phyloP scores from a whole-genome alignment of 2,797 vertebrate species.

The Helarctos malayanus region DNA sequence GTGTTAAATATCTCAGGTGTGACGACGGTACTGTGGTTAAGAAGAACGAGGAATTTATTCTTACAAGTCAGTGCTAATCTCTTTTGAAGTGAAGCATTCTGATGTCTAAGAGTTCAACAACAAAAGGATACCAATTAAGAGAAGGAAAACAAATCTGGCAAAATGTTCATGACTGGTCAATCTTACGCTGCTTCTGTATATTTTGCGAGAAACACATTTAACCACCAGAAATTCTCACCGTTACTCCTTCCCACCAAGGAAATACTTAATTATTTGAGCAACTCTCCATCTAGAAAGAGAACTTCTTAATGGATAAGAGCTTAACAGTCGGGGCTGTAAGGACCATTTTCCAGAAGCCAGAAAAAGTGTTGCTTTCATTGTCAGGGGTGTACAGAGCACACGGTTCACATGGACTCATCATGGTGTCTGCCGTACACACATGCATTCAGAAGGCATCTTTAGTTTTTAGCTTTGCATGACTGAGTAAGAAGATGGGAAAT shows the following conservation, averaged over 20 bases:
- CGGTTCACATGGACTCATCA: too few species aligned
- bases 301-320: background rate
- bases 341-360: background rate
- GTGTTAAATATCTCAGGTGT: background rate
- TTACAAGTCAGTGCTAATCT: background rate
- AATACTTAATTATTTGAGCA: background rate
- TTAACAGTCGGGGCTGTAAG: background rate
- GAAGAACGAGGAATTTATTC: background rate
- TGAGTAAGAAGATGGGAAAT: background rate
- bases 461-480: background rate
- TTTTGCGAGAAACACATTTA: background rate
- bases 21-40: background rate
- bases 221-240: background rate
- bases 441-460: background rate
- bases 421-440: too few species aligned
- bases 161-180: background rate
- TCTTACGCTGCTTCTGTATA: background rate
- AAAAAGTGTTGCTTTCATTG: background rate
- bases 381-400: fast-evolving
- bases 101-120: background rate
- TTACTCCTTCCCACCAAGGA: background rate
- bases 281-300: background rate
- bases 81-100: background rate
- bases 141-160: background rate
- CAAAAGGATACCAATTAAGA: background rate